Base-by-base conservation (phyloP, 2,797 vertebrate genomes). In the Danio jaintianensis region DNA sequence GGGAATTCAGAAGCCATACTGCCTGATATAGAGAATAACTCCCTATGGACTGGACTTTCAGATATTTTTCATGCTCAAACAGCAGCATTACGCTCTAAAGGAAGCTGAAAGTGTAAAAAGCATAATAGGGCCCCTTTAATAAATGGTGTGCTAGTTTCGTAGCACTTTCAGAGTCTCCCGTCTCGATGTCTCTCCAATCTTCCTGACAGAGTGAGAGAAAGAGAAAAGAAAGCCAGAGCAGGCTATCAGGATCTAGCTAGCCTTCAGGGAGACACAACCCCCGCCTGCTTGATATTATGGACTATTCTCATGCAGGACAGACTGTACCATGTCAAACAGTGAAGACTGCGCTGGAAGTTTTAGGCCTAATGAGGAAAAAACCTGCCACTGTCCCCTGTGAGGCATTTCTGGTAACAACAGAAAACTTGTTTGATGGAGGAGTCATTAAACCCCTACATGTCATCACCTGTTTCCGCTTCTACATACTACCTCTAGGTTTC, bases 211-310 rank as follows among this genome's bases (percentile, higher is more conserved):
- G 36, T 15, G 53, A 5, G 18, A 36, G 68, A n/a, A 11, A 53
- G 68, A 72, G 69, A 62, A 45, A 18, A 78, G 76, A 36, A 78
- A 69, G 43, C 69, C 84, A 85, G 86, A 85, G 87, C 85, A 48
- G 78, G 86, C 88, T 87, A 85, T 40, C 82, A 83, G 86, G 90
- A 88, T 82, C 87, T 69, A 85, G 82, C 89, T 66, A 84, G 87
- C 89, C 88, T 68, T 70, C 79, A 20, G 88, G 88, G 88, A 90
- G 87, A 91, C 85, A 82, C 29, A 56, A 87, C 89, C 86, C 84
- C 86, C 87, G 84, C 88, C 89, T 87, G 86, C 83, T 18, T 88
- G 90, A 91, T 91, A 87, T 91, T 87, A 90, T 87, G 86, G 86
- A 89, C 89, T 88, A 85, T 88, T 80, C 79, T 84, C 84, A 85